Evolutionary conservation across 2,113 vertebrate genomes (phyloP), one percentile per base, ranked within the genome.

Genomic region (Axis porcinus): DNA sequence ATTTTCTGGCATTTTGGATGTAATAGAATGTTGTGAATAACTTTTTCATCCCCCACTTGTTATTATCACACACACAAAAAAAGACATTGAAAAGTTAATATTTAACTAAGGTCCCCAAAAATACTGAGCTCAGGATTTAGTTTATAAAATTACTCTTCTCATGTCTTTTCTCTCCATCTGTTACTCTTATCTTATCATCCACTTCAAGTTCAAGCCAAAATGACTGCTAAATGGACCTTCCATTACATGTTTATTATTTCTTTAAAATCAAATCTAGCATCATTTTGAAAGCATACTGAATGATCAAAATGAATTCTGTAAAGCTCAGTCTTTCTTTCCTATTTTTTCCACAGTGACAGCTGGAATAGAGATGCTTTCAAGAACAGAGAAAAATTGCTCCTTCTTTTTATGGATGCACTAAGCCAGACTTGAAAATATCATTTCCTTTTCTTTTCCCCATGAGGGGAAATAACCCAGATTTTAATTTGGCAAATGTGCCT

Each of bases 401-500:
- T 94, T n/a, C 45, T 52, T 87, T 93, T 76, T 89, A 83, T 82
- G 43, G 8, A 30, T 95, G 14, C 62, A 92, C 82, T 81, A 74
- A 96, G 81, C 87, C 14, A 58, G 40, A 60, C 40, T 36, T 95
- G 74, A 94, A 96, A 89, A 81, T 47, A 81, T 54, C 85, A 94
- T 88, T 97, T 97, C 19, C 28, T 86, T 93, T 95, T 91, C 27
- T 96, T 96, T 95, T 79, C 12, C 33, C 17, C 33, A 76, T 25
- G 19, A 91, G 10, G 12, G 16, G 21, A 58, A 23, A 17, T 11
- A 91, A 93, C 45, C 15, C 36, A 58, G 57, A 96, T 97, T 97
- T 93, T 81, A 93, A 84, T 33, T 84, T 62, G 89, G 47, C 52
- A 84, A 92, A 50, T 23, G 15, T 67, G 23, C 43, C 36, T 57